Evolutionary conservation across 2,888 invertebrate species (phyloP), one percentile per base, ranked within the genome.

Genomic region (Xestia ashworthii): DNA sequence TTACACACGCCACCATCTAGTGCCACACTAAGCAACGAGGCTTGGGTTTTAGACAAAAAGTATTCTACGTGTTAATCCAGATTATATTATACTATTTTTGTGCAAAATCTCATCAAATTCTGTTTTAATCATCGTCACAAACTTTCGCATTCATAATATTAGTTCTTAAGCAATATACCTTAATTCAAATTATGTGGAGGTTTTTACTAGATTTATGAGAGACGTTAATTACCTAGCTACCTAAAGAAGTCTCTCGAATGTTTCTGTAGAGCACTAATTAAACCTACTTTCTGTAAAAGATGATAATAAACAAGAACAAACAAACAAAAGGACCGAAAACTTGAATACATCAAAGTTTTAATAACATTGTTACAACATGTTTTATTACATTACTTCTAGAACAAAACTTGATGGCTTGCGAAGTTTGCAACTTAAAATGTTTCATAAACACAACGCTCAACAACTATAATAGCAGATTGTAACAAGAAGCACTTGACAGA

Each of bases 351-450:
- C 58, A 71, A 85, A 83, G 77, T 83, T 84, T 77, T 84, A 80
- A 82, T 67, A 78, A 77, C 74, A 77, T 80, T 80, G 75, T 84
- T 77, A 78, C 71, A 77, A 75, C 68, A 81, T 85, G 75, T 84
- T 84, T 82, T 80, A 82, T 84, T 80, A 82, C 80, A 53, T 82
- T 82, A 82, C 74, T 82, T 83, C 44, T 82, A 74, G 70, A 74
- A 77, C 80, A 65, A 74, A 84, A 80, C 60, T 75, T 71, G 71
- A 80, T 72, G 46, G 58, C 74, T 84, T 75, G 53, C 46, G 22
- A 84, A 85, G 72, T 85, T 79, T 41, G 50, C 67, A 71, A 79
- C 71, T 81, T 71, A 76, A 76, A 75, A 79, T 87, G 65, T 71
- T 80, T 80, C 60, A 81, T 76, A 74, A 84, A 70, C 78, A 77